phyloP scores from a whole-genome alignment of 2,113 vertebrate genomes.

The Sylvia atricapilla region DNA sequence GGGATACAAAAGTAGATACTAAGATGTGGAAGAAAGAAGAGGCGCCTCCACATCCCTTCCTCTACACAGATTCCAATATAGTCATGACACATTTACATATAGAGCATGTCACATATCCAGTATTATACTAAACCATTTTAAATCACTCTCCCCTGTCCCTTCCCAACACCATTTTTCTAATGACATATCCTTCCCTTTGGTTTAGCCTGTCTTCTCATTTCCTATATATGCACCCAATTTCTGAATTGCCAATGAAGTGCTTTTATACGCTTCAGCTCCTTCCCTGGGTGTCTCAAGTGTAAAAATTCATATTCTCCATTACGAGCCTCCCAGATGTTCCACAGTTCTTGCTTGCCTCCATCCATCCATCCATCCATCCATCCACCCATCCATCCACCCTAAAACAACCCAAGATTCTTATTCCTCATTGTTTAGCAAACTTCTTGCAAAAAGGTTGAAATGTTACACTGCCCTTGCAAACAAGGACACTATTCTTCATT shows the following conservation, averaged over 20 bases:
- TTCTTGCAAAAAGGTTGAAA: not conserved
- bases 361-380: not conserved
- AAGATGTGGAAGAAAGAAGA: not conserved
- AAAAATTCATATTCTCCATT: not conserved
- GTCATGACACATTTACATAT: not conserved
- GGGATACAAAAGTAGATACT: not conserved
- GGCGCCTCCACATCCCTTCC: not conserved
- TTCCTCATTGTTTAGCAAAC: not conserved
- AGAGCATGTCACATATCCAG: not conserved
- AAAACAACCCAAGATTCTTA: not conserved
- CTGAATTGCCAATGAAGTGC: not conserved
- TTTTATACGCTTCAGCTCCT: not conserved
- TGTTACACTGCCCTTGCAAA: not conserved
- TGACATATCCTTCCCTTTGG: not conserved
- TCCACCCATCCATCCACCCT: not conserved
- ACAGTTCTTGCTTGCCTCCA: not conserved
- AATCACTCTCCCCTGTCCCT: not conserved
- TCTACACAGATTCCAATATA: not conserved
- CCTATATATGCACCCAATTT: not conserved
- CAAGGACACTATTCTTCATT: not conserved
- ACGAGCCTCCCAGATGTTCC: not conserved
- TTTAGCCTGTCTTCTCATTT: not conserved
- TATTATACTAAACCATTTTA: not conserved
- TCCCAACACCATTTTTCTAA: not conserved
- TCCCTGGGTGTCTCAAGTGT: not conserved